phyloP scores from a whole-genome alignment of 1,140 invertebrate genomes.

The Procambarus clarkii region DNA sequence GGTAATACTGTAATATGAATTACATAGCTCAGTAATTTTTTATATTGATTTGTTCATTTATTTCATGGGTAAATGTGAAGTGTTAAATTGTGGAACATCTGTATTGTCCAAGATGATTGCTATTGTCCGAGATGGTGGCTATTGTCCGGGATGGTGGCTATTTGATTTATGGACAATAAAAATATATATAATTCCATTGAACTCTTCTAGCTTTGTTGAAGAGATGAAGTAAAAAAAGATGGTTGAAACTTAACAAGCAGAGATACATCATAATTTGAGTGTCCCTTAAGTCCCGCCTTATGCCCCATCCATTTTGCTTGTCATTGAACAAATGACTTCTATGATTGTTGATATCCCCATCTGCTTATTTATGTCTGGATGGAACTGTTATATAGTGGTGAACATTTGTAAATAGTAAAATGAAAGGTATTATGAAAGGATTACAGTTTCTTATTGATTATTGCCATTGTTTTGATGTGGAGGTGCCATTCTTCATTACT shows the following conservation, averaged over 20 bases:
- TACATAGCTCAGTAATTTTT: not conserved
- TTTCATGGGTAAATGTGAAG: not conserved
- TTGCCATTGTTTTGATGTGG: conserved; percentile 31
- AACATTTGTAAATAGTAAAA: conserved; percentile 50
- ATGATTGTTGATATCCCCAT: conserved; percentile 47
- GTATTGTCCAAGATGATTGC: not conserved
- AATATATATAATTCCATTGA: not conserved
- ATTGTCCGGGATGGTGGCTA: not conserved
- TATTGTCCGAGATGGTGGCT: not conserved
- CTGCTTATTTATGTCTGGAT: conserved; percentile 54
- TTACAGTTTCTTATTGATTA: conserved; percentile 10
- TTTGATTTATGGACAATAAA: not conserved
- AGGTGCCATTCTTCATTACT: conserved; percentile 38
- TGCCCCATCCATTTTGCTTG: conserved; percentile 17
- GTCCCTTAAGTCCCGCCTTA: conserved; percentile 18
- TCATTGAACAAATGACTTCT: conserved; percentile 14
- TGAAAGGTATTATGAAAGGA: conserved; percentile 28
- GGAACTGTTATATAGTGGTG: conserved; percentile 45
- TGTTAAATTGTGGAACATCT: not conserved
- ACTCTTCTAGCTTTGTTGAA: not conserved
- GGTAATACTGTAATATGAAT: not conserved
- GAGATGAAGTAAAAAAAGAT: not conserved
- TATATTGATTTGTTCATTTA: not conserved
- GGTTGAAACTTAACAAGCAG: not conserved
- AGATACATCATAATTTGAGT: conserved; percentile 1